Evolutionary conservation across 1,140 invertebrate species (phyloP).

Genomic region (Agrilus planipennis): DNA sequence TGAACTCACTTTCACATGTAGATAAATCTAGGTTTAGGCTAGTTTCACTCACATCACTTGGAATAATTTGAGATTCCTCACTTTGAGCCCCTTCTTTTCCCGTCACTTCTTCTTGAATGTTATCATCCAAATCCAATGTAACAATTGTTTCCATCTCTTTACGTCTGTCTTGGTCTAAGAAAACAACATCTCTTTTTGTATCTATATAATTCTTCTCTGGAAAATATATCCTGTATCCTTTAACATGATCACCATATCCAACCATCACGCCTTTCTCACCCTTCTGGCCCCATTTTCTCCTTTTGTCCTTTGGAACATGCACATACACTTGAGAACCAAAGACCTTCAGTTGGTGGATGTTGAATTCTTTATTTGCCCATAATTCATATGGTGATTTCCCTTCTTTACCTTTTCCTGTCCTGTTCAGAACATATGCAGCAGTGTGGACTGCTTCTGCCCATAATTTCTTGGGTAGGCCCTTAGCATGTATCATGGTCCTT

Average conservation of each 20-base stretch:
- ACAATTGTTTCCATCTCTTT: background rate
- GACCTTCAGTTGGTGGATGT: conserved; percentile 21
- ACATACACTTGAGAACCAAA: conserved; percentile 30
- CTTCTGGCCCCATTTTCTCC: conserved; percentile 32
- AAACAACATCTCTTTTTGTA: conserved; percentile 12
- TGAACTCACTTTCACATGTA: too few relatives aligned
- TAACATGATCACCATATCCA: conserved; percentile 29
- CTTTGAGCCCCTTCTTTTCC: background rate
- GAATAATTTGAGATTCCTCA: too few relatives aligned
- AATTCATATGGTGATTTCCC: conserved; percentile 30
- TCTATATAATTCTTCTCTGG: conserved; percentile 12
- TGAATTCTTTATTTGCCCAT: conserved; percentile 21
- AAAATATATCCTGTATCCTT: conserved; percentile 24
- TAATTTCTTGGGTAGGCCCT: conserved; percentile 21
- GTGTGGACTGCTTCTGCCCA: conserved; percentile 34
- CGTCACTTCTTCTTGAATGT: background rate
- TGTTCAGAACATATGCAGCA: conserved; percentile 31
- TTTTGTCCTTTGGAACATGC: conserved; percentile 30
- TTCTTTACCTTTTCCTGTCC: conserved; percentile 26
- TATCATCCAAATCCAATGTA: background rate
- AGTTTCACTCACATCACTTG: too few relatives aligned
- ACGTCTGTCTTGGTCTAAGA: background rate
- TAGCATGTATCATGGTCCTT: conserved; percentile 24
- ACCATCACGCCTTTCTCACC: conserved; percentile 27
- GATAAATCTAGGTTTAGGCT: too few relatives aligned